Conservation (phyloP, 2,797 vertebrate species). For the Dendrocincla fuliginosa region DNA sequence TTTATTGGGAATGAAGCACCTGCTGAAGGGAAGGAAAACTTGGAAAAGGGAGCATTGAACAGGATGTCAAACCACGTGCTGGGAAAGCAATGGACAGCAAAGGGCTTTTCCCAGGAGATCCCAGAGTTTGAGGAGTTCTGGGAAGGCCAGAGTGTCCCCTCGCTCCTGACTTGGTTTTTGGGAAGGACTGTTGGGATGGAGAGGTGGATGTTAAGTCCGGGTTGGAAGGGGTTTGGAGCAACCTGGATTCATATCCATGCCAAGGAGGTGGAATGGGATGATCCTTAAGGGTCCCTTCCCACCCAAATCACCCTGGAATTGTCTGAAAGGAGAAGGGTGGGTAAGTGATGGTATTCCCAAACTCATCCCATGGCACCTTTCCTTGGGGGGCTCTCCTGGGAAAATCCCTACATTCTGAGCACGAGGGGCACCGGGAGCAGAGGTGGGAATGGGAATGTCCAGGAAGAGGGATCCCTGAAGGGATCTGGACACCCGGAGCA, state of each 20-base stretch:
- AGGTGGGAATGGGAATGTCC: background rate
- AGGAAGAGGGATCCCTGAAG: no score
- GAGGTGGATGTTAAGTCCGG: background rate
- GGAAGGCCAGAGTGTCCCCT: background rate
- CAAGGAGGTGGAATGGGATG: background rate
- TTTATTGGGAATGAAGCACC: slow-evolving; percentile 16
- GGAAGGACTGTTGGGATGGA: background rate
- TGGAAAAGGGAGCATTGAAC: accelerated
- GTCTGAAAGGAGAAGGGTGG: background rate
- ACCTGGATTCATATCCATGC: background rate
- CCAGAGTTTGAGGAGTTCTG: background rate
- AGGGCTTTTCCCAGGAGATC: background rate
- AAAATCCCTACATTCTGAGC: no score
- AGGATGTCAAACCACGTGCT: background rate
- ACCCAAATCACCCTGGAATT: background rate
- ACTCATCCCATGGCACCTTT: accelerated
- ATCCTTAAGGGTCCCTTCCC: background rate
- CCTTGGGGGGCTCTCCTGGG: no score
- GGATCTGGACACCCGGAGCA: no score
- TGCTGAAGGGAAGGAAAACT: background rate
- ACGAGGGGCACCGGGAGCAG: no score
- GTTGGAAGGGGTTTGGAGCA: background rate
- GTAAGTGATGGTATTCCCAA: background rate
- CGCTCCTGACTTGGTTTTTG: background rate
- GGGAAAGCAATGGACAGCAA: background rate